These are phyloP conservation scores for Zaprionus bogoriensis DNA, from an alignment of 2,888 invertebrate genomes.

Conservation along the genomic window DNA sequence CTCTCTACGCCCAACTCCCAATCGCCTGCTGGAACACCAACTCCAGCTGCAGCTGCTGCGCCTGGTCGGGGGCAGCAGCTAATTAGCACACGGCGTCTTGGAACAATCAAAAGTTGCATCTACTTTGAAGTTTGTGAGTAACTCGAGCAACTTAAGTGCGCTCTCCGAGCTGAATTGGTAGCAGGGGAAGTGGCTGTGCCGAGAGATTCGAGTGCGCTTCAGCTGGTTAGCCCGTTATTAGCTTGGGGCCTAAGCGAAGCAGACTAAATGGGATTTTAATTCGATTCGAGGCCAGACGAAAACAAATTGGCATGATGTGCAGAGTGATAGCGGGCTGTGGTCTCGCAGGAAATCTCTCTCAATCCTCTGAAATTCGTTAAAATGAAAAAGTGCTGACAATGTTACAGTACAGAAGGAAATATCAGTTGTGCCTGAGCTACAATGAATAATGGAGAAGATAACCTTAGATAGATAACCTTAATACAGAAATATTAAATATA, in stretches of 20 bases:
- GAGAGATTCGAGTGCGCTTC: not conserved
- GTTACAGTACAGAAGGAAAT: too few species aligned
- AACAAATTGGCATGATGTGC: slow-evolving; percentile 27
- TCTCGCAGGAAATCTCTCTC: not conserved
- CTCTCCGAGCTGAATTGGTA: not conserved
- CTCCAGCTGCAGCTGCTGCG: not conserved
- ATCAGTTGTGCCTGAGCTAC: too few species aligned
- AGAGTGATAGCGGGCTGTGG: not conserved
- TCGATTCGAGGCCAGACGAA: slow-evolving; percentile 69
- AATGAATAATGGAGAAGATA: too few species aligned
- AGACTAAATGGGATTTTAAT: slow-evolving; percentile 78
- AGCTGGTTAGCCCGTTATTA: slow-evolving; percentile 24
- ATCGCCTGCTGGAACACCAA: not conserved
- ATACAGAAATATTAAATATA: too few species aligned
- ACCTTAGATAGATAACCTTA: too few species aligned
- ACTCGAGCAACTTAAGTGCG: slow-evolving; percentile 20
- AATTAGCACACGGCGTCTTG: slow-evolving; percentile 50
- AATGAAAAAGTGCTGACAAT: not conserved
- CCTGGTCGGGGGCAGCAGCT: slow-evolving; percentile 14
- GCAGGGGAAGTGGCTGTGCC: not conserved
- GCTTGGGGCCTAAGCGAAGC: slow-evolving; percentile 41
- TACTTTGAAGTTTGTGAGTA: slow-evolving; percentile 18
- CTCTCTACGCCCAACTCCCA: not conserved
- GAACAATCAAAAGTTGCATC: slow-evolving; percentile 38
- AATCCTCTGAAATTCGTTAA: not conserved